Evolutionary conservation across 2,797 vertebrate genomes (phyloP).

Genomic region (Lepus townsendii): DNA sequence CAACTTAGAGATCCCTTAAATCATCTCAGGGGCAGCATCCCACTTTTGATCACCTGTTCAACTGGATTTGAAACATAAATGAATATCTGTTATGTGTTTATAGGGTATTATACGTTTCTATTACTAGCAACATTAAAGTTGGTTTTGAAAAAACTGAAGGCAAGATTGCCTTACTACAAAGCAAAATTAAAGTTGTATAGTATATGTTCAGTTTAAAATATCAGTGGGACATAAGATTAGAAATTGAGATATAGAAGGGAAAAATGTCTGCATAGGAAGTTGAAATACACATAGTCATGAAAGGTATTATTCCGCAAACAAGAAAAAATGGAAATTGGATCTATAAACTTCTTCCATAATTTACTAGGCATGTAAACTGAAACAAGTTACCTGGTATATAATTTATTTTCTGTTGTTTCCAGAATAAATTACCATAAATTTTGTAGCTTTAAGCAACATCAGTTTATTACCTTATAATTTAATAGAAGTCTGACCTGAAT

Average conservation of each 20-base stretch:
- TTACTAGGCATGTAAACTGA: background rate
- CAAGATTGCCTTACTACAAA: background rate
- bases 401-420: background rate
- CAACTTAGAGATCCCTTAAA: background rate
- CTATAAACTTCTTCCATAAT: background rate
- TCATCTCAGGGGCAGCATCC: background rate
- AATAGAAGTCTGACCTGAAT: background rate
- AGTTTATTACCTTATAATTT: slow-evolving; percentile 20
- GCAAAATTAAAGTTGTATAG: background rate
- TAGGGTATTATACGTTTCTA: background rate
- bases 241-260: background rate
- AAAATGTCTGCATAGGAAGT: background rate
- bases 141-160: background rate
- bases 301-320: background rate
- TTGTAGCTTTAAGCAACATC: background rate
- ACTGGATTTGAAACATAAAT: background rate
- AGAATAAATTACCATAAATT: background rate
- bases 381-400: background rate
- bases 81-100: background rate
- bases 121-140: background rate
- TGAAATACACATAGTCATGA: background rate
- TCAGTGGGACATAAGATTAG: background rate
- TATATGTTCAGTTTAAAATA: background rate
- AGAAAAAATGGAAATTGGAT: background rate
- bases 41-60: background rate